These are phyloP conservation scores for Diplodus puntazzo DNA, from an alignment of 2,797 vertebrate genomes.

Conservation along the genomic window DNA sequence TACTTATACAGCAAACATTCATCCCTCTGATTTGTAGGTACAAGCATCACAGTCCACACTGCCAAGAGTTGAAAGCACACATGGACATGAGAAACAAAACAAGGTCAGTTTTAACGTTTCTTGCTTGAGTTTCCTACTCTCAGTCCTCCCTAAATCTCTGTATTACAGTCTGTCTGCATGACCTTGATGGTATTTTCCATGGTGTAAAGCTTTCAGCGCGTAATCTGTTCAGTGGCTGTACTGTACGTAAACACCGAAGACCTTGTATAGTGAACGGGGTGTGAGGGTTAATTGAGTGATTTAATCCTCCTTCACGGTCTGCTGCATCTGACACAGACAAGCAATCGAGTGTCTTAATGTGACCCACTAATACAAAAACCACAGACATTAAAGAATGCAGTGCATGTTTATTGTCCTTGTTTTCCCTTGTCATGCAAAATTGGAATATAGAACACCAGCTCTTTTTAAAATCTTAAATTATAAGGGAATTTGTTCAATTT, in stretches of 20 bases:
- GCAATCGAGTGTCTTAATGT: constrained; percentile 49
- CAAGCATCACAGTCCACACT: constrained; percentile 55
- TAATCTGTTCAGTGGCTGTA: constrained; percentile 49
- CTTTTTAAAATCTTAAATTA: background rate
- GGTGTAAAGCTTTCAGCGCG: background rate
- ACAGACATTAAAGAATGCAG: background rate
- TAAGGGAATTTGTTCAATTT: background rate
- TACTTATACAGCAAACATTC: background rate
- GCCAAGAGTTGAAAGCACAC: constrained; percentile 40
- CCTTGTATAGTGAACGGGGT: constrained; percentile 33
- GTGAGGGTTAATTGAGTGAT: constrained; percentile 68
- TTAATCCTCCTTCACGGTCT: constrained; percentile 80
- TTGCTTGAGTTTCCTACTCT: background rate
- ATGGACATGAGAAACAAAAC: constrained; percentile 24
- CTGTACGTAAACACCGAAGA: constrained; percentile 48
- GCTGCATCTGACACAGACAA: constrained; percentile 66
- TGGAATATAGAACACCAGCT: background rate
- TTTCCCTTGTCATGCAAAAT: background rate
- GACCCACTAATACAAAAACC: constrained; percentile 54
- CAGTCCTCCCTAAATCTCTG: background rate
- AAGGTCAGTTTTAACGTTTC: constrained; percentile 53
- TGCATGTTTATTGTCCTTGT: background rate
- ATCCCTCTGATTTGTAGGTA: constrained; percentile 56
- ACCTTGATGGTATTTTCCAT: background rate
- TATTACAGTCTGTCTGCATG: background rate